A percentile compares a stretch with the other conserved stretches of the same genome.
Evolutionary conservation across 2,797 vertebrate genomes (phyloP).

Genomic region (Falco naumanni): DNA sequence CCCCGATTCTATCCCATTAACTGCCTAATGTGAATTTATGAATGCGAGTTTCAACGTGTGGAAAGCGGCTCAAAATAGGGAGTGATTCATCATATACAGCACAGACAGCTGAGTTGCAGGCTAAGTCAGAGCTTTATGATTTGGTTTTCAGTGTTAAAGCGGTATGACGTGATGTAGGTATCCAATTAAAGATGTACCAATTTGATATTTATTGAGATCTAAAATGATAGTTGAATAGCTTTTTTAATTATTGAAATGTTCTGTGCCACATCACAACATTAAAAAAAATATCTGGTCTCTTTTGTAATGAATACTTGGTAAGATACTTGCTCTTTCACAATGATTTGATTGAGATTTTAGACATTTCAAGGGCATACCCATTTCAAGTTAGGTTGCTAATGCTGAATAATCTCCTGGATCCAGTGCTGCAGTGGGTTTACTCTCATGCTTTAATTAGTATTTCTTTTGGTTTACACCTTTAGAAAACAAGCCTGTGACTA

Average conservation of each 20-base stretch:
- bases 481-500: not conserved
- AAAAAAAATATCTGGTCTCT: not conserved
- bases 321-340: not conserved
- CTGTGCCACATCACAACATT: not conserved
- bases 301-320: not conserved
- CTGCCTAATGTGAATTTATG: conserved; percentile 78
- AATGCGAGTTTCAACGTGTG: conserved; percentile 69
- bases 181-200: not conserved
- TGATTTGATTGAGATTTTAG: not conserved
- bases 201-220: conserved; percentile 49
- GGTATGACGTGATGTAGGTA: not conserved
- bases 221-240: not conserved
- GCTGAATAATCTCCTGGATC: not conserved
- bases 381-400: not conserved
- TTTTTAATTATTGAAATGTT: not conserved
- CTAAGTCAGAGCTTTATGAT: conserved; percentile 39
- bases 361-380: not conserved
- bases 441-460: not conserved
- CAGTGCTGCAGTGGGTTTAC: not conserved
- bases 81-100: conserved; percentile 51
- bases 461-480: not conserved
- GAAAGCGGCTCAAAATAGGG: conserved; percentile 57
- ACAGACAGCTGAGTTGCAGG: conserved; percentile 48
- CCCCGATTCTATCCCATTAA: conserved; percentile 73
- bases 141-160: conserved; percentile 14